Evolutionary conservation across 2,797 vertebrate species (phyloP).

Genomic region (Halcyon leucocephala): DNA sequence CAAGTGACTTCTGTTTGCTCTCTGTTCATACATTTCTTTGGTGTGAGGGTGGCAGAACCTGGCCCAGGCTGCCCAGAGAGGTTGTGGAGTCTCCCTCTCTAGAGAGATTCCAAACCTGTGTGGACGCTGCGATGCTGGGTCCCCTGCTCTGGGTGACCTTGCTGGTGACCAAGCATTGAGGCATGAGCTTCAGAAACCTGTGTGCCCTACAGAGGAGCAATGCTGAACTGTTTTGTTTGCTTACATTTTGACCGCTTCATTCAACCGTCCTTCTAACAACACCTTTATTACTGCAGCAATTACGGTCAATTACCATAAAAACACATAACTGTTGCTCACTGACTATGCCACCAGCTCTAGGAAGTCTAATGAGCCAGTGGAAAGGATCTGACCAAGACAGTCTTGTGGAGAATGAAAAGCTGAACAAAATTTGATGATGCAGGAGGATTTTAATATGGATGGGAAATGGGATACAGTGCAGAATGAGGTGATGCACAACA

Average conservation of each 20-base stretch:
- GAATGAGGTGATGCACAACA: neutral
- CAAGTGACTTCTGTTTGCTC: neutral
- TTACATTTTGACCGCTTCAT: neutral
- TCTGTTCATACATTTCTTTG: neutral
- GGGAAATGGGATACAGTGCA: neutral
- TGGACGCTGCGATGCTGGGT: neutral
- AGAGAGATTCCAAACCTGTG: neutral
- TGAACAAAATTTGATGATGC: neutral
- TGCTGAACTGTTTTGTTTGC: rapidly evolving
- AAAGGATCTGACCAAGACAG: rapidly evolving
- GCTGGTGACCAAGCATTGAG: neutral
- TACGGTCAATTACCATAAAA: neutral
- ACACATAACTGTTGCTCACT: neutral
- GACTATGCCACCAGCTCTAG: neutral
- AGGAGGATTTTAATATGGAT: neutral
- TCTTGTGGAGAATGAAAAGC: neutral
- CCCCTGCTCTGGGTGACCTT: neutral
- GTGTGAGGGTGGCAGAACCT: neutral
- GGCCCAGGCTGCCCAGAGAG: neutral
- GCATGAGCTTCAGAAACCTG: neutral
- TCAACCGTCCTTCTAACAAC: neutral
- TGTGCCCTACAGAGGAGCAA: neutral
- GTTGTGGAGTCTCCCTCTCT: neutral
- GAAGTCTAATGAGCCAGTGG: neutral
- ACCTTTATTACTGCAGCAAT: neutral